These are phyloP conservation scores for Synaphobranchus kaupii DNA, from an alignment of 2,797 vertebrate species.

Conservation along the genomic window DNA sequence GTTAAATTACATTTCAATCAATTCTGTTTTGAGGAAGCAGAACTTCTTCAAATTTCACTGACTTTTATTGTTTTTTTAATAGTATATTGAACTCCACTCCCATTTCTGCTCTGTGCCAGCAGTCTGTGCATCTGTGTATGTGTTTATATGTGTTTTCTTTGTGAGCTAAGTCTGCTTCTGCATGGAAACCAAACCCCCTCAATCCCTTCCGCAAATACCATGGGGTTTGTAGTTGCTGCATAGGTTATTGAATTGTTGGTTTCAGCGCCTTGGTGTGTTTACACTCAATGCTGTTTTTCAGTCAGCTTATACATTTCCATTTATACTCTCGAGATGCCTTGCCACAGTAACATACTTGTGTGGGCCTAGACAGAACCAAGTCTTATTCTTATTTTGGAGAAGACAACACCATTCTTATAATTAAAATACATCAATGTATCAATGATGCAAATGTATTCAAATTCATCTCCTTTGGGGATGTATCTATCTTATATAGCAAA, in stretches of 20 bases:
- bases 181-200: neutral
- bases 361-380: neutral
- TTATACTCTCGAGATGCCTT: neutral
- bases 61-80: neutral
- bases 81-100: neutral
- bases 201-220: constrained; percentile 22
- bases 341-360: neutral
- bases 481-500: no score
- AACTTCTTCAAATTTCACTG: neutral
- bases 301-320: neutral
- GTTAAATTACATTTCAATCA: constrained; percentile 15
- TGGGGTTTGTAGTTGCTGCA: neutral
- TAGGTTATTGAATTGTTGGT: constrained; percentile 15
- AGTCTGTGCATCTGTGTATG: neutral
- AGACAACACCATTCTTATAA: neutral
- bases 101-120: neutral
- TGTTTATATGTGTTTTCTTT: neutral
- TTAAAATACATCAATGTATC: neutral
- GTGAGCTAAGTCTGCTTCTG: neutral
- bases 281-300: constrained; percentile 8
- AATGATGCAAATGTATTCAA: no score
- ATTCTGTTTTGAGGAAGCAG: constrained; percentile 1
- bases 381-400: neutral
- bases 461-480: no score
- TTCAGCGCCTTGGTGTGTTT: neutral